Base-by-base conservation (phyloP, 2,113 vertebrate species). In the Ageneiosus marmoratus region DNA sequence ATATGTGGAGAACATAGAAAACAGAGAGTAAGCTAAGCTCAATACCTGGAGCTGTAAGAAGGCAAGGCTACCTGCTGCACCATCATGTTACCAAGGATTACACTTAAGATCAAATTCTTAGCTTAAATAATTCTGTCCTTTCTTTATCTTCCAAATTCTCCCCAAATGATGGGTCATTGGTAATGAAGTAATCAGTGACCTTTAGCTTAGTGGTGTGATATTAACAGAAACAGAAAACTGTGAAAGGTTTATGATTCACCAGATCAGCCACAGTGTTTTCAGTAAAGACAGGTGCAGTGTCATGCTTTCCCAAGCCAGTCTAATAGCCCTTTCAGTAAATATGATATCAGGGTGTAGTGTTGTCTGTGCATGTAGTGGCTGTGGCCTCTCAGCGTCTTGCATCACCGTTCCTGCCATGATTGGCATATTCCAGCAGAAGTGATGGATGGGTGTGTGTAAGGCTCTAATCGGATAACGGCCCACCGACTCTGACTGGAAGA, bases 381-480 rank as follows among this genome's bases (percentile, higher is more conserved):
- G 29, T 74, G 70, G 86, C 82, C 86, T 34, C 60, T 77, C 51
- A 1, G 88, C 76, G 27, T 82, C 89, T 88, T 87, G 88, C 88
- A 76, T 88, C 88, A 82, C 83, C 86, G 87, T 80, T 86, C 89
- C 81, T 81, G 85, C 82, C 79, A 44, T 85, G 82, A 81, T 60
- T 27, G 82, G 80, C 63, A 70, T 86, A 88, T 90, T 88, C 85
- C 88, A 88, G 87, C 56, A 86, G 87, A 86, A 48, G 78, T 93
- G 92, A 94, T 92, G 89, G 89, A 93, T 93, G 91, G 87, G 88
- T 86, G 77, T 15, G 84, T 84, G 84, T 87, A 91, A 88, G 88
- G 89, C 88, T 90, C 90, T 89, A 91, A 92, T 91, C 91, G 77
- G 89, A 91, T 88, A 90, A 91, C 85, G 82, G 89, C 86, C 79